phyloP scores from a whole-genome alignment of 1,140 invertebrate genomes.

The Drosophila aff. region DNA sequence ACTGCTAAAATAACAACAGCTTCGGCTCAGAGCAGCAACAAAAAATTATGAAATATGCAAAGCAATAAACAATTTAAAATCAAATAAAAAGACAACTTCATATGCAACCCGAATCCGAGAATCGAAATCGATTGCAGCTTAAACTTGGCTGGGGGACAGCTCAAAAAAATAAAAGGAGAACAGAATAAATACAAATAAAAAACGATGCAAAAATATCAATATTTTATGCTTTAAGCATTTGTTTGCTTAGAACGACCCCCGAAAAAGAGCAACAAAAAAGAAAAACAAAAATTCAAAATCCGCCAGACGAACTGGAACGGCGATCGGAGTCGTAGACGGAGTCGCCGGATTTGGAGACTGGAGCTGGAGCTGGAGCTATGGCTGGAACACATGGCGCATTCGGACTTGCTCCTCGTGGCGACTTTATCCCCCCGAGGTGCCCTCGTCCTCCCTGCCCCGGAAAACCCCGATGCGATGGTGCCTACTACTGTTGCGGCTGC shows the following conservation, averaged over 20 bases:
- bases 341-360: constrained; percentile 20
- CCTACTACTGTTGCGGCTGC: constrained; percentile 79
- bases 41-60: constrained; percentile 81
- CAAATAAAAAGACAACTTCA: constrained; percentile 82
- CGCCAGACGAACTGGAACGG: constrained; percentile 43
- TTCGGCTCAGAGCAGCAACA: constrained; percentile 4
- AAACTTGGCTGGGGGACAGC: constrained; percentile 42
- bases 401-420: constrained; percentile 26
- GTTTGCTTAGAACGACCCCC: constrained; percentile 81
- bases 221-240: constrained; percentile 81
- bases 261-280: constrained; percentile 40
- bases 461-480: constrained; percentile 34
- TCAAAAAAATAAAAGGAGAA: constrained; percentile 27
- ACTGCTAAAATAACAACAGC: constrained; percentile 40
- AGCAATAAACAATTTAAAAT: constrained; percentile 83
- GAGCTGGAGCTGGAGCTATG: constrained; percentile 5
- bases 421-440: constrained; percentile 31
- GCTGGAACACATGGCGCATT: constrained; percentile 32
- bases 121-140: constrained; percentile 62
- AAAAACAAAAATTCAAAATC: constrained; percentile 5
- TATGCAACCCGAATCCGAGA: constrained; percentile 61
- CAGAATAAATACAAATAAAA: constrained; percentile 42
- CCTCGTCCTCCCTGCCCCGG: constrained; percentile 18
- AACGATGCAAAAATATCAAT: constrained; percentile 64
- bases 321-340: constrained; percentile 28